Base-by-base conservation (phyloP, 2,113 vertebrate species). In the Salvator merianae region DNA sequence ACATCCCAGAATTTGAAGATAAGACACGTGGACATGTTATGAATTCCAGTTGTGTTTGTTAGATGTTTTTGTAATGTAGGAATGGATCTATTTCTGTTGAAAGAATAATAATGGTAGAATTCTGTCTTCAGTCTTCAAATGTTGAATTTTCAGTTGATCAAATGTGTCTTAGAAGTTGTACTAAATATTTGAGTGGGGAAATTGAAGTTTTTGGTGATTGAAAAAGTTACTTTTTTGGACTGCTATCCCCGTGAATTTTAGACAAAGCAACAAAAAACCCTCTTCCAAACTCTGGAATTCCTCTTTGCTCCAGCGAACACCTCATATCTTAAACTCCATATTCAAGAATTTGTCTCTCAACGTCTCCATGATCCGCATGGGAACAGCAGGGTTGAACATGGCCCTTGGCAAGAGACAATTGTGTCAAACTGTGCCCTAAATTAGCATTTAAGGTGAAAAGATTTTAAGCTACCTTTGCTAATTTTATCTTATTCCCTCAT, bases 401-500 rank as follows among this genome's bases (percentile, higher is more conserved):
- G 26, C 65, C 36, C 3, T 40, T 38, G 66, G 65, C 74, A 84
- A 77, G 63, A 69, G n/a, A 68, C 16, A 12, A n/a, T 77, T n/a
- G 34, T 70, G 65, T 77, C 30, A 24, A 77, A 84, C 77, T 77
- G 47, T 71, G 65, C 28, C 36, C 83, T n/a, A 30, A 38, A 77
- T 72, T 78, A 82, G 66, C 32, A 77, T 82, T 77, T 84, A 4
- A 84, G 53, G 20, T 0, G 72, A 86, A 65, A 20, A 66, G 63
- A 62, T 82, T 69, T 77, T 36, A 82, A 79, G 86, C 85, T 40
- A 4, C 26, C 92, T 34, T 30, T 74, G 72, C 13, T 83, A 83
- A 84, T 77, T 68, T 71, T 71, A 71, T 63, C 77, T 14, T 70
- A 75, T 59, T 62, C 71, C 71, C 50, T 69, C 38, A 66, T 79